phyloP scores from a whole-genome alignment of 2,888 invertebrate genomes.

The Podabrus alpinus region DNA sequence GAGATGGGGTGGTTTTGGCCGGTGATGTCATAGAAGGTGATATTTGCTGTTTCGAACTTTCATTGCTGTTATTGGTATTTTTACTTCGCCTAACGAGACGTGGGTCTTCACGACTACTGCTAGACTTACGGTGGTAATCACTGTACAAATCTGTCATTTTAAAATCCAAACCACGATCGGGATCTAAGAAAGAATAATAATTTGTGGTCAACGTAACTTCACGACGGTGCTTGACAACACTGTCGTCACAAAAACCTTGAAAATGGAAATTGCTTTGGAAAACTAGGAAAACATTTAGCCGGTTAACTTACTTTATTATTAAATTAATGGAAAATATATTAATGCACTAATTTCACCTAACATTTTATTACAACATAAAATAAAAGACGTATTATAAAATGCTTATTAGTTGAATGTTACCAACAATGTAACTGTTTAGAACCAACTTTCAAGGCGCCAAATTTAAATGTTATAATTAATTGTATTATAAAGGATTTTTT shows the following conservation, averaged over 20 bases:
- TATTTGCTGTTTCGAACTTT: constrained; percentile 15
- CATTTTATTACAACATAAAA: neutral
- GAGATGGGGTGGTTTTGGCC: constrained; percentile 12
- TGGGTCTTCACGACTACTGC: constrained; percentile 33
- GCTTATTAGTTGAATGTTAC: neutral
- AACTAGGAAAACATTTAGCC: neutral
- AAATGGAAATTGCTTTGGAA: neutral
- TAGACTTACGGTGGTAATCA: constrained; percentile 23
- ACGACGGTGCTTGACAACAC: neutral
- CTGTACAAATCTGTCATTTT: constrained; percentile 28
- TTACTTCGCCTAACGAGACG: constrained; percentile 33
- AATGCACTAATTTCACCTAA: neutral
- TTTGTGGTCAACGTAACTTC: neutral
- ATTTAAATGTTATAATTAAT: neutral
- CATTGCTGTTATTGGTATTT: constrained; percentile 14
- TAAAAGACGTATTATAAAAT: neutral
- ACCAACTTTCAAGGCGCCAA: neutral
- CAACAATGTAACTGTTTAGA: neutral
- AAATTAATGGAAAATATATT: neutral
- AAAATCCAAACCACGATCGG: neutral
- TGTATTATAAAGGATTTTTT: too few relatives aligned
- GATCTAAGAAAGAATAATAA: neutral
- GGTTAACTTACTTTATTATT: neutral
- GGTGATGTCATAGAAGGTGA: constrained; percentile 23
- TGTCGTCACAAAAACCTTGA: neutral